Conservation (phyloP, 92 coral and sea anemone species). For the Chrysogorgia sp. region DNA sequence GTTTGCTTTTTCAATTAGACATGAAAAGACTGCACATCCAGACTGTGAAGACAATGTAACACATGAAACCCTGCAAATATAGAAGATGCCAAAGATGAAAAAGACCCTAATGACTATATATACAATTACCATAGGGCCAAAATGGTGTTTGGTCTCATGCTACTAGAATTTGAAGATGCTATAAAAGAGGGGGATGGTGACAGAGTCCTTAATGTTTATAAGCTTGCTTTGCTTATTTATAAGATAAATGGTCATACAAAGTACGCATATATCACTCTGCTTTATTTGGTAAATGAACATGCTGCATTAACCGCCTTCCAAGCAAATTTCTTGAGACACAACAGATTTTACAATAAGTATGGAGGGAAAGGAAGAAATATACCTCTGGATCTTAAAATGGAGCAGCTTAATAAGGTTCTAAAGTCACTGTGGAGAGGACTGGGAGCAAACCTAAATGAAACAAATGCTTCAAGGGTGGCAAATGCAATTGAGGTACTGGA, state of each 20-base stretch:
- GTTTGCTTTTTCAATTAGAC: no score
- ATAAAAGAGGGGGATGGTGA: constrained; percentile 44
- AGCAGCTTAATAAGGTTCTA: constrained; percentile 49
- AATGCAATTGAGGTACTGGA: constrained; percentile 52
- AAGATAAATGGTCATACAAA: background rate
- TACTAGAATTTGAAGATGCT: background rate
- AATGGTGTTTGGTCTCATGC: background rate
- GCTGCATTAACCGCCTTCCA: constrained; percentile 50
- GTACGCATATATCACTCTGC: background rate
- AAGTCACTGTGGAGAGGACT: constrained; percentile 60
- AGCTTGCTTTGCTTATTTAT: constrained; percentile 58
- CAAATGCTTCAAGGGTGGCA: constrained; percentile 44
- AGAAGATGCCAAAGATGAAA: no score
- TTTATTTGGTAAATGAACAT: constrained; percentile 18
- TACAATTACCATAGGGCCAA: constrained; percentile 2
- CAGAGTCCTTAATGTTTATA: constrained; percentile 33
- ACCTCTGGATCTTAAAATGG: constrained; percentile 46
- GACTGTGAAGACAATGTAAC: no score
- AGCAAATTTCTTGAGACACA: constrained; percentile 55
- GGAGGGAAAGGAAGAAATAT: constrained; percentile 62
- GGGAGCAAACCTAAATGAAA: constrained; percentile 44
- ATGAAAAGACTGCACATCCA: no score
- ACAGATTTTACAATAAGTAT: constrained; percentile 59
- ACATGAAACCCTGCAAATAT: no score
- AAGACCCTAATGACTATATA: background rate